phyloP scores from a whole-genome alignment of 2,113 vertebrate genomes.

The Percina caprodes region DNA sequence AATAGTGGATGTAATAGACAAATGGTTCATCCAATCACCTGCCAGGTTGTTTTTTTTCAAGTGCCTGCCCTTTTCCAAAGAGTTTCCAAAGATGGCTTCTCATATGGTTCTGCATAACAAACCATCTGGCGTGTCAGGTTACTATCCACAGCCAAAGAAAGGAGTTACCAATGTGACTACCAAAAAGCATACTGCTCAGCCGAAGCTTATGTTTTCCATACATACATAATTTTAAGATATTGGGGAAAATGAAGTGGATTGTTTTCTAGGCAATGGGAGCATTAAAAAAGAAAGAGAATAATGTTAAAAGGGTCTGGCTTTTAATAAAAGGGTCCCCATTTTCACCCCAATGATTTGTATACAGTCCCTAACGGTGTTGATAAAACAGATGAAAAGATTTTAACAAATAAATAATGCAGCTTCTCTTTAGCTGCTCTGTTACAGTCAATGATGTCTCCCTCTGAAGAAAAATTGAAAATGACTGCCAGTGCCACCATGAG shows the following conservation, averaged over 20 bases:
- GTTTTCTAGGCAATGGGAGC: neutral
- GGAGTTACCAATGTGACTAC: no score
- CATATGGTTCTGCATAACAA: no score
- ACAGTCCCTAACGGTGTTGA: neutral
- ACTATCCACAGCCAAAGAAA: no score
- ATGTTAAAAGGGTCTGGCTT: neutral
- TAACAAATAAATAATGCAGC: constrained; percentile 21
- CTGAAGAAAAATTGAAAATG: constrained; percentile 71
- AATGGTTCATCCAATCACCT: no score
- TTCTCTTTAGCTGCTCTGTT: constrained; percentile 51
- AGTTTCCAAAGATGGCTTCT: no score
- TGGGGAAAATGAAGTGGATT: neutral
- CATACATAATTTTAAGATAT: neutral
- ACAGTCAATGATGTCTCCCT: constrained; percentile 55
- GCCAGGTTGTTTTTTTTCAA: no score
- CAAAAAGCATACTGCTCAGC: no score
- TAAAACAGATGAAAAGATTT: constrained; percentile 4
- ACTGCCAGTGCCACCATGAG: constrained; percentile 67
- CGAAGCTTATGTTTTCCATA: neutral
- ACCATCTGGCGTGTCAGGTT: no score
- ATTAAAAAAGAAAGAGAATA: neutral
- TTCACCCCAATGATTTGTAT: neutral
- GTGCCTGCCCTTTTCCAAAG: no score
- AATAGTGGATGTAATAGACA: no score
- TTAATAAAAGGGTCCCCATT: neutral